Conservation (phyloP, 2,888 invertebrate species). For the Lepidocyrtinus sp. region DNA sequence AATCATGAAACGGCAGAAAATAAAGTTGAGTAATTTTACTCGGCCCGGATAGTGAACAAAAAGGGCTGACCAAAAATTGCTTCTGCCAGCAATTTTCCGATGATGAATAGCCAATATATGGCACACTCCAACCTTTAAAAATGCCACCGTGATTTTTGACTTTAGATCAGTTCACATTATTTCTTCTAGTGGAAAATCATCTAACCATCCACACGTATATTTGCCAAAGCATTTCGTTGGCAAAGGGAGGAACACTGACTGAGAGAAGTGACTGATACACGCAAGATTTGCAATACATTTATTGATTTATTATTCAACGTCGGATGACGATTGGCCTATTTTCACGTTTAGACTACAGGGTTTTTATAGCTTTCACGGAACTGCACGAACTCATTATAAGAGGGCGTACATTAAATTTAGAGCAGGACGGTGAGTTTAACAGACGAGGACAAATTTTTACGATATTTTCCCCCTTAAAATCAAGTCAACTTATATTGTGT, state of each 20-base stretch:
- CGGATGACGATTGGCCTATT: conserved; percentile 51
- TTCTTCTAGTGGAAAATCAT: too few species aligned
- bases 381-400: conserved; percentile 18
- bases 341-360: conserved; percentile 35
- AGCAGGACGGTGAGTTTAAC: conserved; percentile 12
- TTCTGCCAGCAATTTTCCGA: background rate
- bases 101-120: background rate
- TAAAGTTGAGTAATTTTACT: conserved; percentile 5
- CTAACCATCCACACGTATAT: too few species aligned
- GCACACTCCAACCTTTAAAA: background rate
- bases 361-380: conserved; percentile 18
- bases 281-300: conserved; percentile 22
- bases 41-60: background rate
- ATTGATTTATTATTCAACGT: conserved; percentile 53
- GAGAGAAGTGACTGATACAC: conserved; percentile 21
- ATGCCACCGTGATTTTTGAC: conserved; percentile 49
- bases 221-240: too few species aligned
- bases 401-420: conserved; percentile 18
- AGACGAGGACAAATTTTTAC: conserved; percentile 34
- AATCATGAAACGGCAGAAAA: background rate
- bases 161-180: conserved; percentile 38
- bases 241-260: background rate
- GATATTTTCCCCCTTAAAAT: conserved; percentile 13
- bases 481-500: conserved; percentile 3
- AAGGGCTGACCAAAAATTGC: background rate